A percentile compares a stretch with the other conserved stretches of the same genome.
phyloP scores from a whole-genome alignment of 2,113 vertebrate genomes.

The Saccopteryx leptura region DNA sequence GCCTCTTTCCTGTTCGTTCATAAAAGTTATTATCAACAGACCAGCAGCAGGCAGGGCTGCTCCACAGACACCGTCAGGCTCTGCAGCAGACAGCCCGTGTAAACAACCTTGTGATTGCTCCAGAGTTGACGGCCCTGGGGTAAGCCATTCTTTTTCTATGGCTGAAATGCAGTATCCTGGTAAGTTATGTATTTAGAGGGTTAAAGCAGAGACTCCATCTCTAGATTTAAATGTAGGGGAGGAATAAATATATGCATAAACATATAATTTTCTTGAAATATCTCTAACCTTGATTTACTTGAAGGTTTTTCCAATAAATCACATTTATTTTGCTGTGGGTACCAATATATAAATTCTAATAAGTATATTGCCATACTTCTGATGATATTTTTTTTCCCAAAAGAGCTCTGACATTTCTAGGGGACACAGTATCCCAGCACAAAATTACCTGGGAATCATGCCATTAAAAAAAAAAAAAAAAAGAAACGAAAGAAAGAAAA shows the following conservation, averaged over 20 bases:
- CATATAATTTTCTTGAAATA: conserved; percentile 51
- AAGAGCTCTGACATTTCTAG: conserved; percentile 75
- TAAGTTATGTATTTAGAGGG: conserved; percentile 14
- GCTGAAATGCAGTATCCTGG: conserved; percentile 1
- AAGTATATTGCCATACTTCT: neutral
- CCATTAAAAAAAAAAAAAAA: conserved; percentile 62
- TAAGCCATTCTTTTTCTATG: conserved; percentile 15
- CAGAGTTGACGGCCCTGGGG: neutral
- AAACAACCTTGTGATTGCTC: conserved; percentile 83
- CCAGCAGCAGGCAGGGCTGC: conserved; percentile 68
- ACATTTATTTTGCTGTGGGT: conserved; percentile 84
- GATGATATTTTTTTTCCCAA: neutral
- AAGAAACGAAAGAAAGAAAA: conserved; percentile 36
- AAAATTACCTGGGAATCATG: conserved; percentile 76
- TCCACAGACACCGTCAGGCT: conserved; percentile 62
- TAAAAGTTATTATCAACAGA: conserved; percentile 75
- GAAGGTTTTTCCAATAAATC: conserved; percentile 75
- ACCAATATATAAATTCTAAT: conserved; percentile 70
- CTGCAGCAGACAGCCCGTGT: conserved; percentile 85
- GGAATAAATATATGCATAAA: neutral
- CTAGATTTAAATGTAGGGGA: conserved; percentile 13
- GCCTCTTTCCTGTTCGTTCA: conserved; percentile 18
- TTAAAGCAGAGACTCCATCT: conserved; percentile 15
- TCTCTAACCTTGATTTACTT: conserved; percentile 59
- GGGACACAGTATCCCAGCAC: conserved; percentile 75